Base-by-base conservation (phyloP, 2,797 vertebrate genomes). In the Coluber constrictor region DNA sequence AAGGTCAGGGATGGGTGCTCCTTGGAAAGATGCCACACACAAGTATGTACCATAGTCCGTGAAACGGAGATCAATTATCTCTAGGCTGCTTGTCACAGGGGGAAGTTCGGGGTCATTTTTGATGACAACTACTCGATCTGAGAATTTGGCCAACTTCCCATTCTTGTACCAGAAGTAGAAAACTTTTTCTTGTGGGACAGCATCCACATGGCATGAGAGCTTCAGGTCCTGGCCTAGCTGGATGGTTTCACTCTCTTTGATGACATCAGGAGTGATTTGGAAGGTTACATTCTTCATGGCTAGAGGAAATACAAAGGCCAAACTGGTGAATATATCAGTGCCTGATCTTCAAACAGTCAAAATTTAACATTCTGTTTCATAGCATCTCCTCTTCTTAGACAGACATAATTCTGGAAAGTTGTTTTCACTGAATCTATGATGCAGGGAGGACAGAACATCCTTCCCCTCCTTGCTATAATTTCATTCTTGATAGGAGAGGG, bases 131-230 rank as follows among this genome's bases (percentile, higher is more conserved):
- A 99, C 97, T 87, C 98, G 98, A 88, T 99, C 98, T 0, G 99
- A 98, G 95, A 98, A 98, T 94, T 97, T 98, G 57, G 99, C 98
- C 0, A 98, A 97, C 23, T 96, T 98, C 5, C 98, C 98, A 0
- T 99, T 99, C 97, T 99, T 99, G 97, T 98, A 99, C 99, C 99
- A 99, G 90, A 98, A 99, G 95, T 99, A 99, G 97, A 98, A 98
- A 96, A 99, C 98, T 97, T 99, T 99, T 98, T 99, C 99, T 97
- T 99, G 99, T 1, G 99, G 99, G 47, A 98, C 98, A 15, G 99
- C 99, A 29, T 99, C 99, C 16, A 99, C 99, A 0, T 99, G 99
- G 95, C 99, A 99, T 0, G 99, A 99, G 43, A 99, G 98, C 97
- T 99, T 99, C 97, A 99, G 98, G 96, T 99, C 99, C 57, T 99